Evolutionary conservation across 92 coral and sea anemone species (phyloP).

Genomic region (Muricea muricata): DNA sequence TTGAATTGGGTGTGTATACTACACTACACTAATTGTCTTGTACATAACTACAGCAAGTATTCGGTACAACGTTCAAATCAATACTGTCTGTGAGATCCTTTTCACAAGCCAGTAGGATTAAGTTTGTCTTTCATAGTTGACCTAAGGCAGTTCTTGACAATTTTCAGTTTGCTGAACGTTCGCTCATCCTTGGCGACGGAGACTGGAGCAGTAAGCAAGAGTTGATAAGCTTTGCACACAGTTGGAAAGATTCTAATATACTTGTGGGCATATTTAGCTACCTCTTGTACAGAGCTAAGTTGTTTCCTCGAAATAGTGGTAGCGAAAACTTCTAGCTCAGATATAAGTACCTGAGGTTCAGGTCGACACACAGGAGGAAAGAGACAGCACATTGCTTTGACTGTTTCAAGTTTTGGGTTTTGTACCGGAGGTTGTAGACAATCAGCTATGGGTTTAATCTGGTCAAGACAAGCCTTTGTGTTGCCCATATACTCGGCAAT

Average conservation of each 20-base stretch:
- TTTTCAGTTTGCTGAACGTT: constrained; percentile 24
- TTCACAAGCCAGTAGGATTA: not conserved
- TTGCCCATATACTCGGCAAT: not conserved
- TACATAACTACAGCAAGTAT: not conserved
- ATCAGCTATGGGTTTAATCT: not conserved
- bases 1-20: too few relatives aligned
- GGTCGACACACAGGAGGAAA: not conserved
- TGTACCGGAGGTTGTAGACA: not conserved
- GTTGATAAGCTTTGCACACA: constrained; percentile 7
- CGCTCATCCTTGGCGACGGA: constrained; percentile 16
- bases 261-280: not conserved
- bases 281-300: not conserved
- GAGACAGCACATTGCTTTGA: constrained; percentile 1
- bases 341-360: not conserved
- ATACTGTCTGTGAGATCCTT: constrained; percentile 24
- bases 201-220: not conserved
- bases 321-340: not conserved
- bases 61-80: not conserved
- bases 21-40: too few relatives aligned
- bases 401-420: not conserved
- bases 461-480: not conserved
- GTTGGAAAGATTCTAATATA: not conserved
- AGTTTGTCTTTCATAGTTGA: constrained; percentile 22
- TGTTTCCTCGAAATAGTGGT: not conserved
- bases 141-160: constrained; percentile 3